Evolutionary conservation across 2,797 vertebrate species (phyloP).

Genomic region (Chaetophractus vellerosus): DNA sequence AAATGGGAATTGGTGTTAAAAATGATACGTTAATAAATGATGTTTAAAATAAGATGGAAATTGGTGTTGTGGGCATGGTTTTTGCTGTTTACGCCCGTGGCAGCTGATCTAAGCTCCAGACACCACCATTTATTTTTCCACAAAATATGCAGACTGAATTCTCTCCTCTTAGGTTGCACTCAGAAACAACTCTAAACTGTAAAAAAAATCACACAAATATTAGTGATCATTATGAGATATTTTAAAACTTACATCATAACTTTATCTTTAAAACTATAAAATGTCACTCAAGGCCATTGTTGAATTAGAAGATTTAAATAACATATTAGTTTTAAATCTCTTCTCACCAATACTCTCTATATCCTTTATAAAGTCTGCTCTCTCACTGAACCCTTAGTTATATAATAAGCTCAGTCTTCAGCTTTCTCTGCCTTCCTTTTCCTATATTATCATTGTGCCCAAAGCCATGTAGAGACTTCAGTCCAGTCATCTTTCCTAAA

Average conservation of each 20-base stretch:
- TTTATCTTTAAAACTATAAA: background rate
- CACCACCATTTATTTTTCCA: background rate
- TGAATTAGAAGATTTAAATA: background rate
- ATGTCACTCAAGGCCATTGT: background rate
- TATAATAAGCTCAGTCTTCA: background rate
- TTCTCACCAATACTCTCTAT: background rate
- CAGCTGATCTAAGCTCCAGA: background rate
- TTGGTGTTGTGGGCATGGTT: background rate
- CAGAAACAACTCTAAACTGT: background rate
- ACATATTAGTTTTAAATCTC: background rate
- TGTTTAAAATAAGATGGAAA: background rate
- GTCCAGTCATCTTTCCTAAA: background rate
- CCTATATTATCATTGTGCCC: background rate
- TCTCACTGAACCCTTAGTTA: background rate
- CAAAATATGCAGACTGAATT: background rate
- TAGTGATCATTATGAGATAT: background rate
- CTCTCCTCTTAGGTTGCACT: background rate
- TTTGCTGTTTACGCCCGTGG: background rate
- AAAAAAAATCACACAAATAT: background rate
- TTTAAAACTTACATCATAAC: background rate
- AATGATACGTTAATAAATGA: background rate
- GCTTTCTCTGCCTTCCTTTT: background rate
- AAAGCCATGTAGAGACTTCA: background rate
- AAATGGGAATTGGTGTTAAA: background rate
- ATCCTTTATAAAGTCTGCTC: background rate